Conservation (phyloP, 2,113 vertebrate genomes). For the Solenodon paradoxus region DNA sequence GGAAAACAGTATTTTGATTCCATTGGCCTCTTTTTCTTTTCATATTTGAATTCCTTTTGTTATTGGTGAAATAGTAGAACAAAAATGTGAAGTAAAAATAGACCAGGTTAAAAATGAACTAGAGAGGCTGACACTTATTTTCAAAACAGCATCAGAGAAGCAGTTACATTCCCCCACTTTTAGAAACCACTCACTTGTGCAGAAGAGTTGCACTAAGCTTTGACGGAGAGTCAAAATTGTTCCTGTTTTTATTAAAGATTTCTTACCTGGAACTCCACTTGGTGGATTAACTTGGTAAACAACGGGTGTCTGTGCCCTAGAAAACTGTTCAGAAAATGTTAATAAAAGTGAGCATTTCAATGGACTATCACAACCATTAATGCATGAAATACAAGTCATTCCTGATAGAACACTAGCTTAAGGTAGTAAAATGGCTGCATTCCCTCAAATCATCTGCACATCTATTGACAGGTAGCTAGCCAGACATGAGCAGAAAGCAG, state of each 20-base stretch:
- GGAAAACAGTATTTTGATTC: constrained; percentile 8
- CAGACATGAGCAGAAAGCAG: too few species aligned
- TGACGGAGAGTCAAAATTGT: background rate
- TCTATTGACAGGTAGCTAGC: too few species aligned
- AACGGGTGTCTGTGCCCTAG: constrained; percentile 79
- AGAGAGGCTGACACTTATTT: background rate
- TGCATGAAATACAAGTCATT: background rate
- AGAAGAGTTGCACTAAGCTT: background rate
- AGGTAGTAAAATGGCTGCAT: background rate
- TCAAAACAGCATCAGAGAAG: constrained; percentile 18
- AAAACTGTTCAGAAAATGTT: constrained; percentile 80
- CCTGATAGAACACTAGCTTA: background rate
- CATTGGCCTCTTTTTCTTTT: background rate
- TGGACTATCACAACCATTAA: background rate
- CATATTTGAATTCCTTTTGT: background rate
- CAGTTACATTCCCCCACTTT: background rate
- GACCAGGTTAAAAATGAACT: constrained; percentile 18
- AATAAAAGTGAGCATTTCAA: background rate
- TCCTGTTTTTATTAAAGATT: constrained; percentile 24
- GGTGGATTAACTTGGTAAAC: constrained; percentile 79
- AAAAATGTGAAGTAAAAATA: background rate
- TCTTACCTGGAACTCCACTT: constrained; percentile 83
- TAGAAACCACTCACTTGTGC: background rate
- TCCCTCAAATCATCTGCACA: background rate
- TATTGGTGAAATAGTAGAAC: background rate